These are phyloP conservation scores for Rapana venosa DNA, from an alignment of 2,888 invertebrate species.

Conservation along the genomic window DNA sequence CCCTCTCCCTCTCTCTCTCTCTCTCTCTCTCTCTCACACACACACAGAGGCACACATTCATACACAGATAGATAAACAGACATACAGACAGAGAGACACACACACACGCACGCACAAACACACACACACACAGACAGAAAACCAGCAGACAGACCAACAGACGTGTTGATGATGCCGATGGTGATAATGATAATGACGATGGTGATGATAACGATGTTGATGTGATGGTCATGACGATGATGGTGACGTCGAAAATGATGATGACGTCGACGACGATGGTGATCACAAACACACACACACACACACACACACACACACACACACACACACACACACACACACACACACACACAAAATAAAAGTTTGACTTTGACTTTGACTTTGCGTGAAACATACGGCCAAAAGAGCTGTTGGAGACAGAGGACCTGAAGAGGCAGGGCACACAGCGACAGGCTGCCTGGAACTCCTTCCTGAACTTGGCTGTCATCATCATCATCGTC, in stretches of 20 bases:
- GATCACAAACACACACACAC: not conserved
- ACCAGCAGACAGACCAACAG: conserved; percentile 10
- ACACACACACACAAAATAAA: not conserved
- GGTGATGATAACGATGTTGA: too few species aligned
- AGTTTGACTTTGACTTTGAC: too few species aligned
- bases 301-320: not conserved
- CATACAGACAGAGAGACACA: not conserved
- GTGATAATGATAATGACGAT: too few species aligned
- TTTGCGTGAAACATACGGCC: too few species aligned
- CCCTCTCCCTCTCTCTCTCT: not conserved
- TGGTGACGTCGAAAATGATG: too few species aligned
- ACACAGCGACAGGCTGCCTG: conserved; percentile 48
- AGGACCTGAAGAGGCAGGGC: not conserved
- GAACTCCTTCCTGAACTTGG: conserved; percentile 58
- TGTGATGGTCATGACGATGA: too few species aligned
- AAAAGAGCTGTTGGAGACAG: not conserved
- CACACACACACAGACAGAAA: conserved; percentile 23
- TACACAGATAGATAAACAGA: too few species aligned
- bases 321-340: not conserved
- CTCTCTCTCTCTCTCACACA: not conserved
- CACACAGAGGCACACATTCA: too few species aligned
- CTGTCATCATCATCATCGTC: conserved; percentile 43
- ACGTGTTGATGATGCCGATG: not conserved
- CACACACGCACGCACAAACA: conserved; percentile 19
- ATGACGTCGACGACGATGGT: too few species aligned